Percentiles rank a stretch among this genome's conserved stretches.
Evolutionary conservation across 2,113 vertebrate species (phyloP).

Genomic region (Hiodon alosoides): DNA sequence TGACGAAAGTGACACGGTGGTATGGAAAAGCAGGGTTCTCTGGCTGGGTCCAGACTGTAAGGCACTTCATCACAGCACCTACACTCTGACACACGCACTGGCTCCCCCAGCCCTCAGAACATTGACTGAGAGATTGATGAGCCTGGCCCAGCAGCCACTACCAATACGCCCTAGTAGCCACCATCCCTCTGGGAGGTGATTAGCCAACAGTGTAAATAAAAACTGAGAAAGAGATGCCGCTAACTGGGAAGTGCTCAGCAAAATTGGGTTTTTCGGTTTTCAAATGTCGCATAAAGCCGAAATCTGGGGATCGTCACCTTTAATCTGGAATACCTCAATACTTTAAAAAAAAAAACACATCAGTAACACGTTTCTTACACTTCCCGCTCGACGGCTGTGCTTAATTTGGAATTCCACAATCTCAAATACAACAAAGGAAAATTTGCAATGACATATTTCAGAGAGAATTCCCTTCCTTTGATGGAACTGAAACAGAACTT

Average conservation of each 20-base stretch:
- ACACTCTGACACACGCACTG: slow-evolving; percentile 20
- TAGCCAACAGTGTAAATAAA: slow-evolving; percentile 20
- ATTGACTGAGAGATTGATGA: slow-evolving; percentile 30
- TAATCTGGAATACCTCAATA: no score
- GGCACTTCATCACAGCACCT: slow-evolving; percentile 34
- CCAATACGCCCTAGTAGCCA: slow-evolving; percentile 44
- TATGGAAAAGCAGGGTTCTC: slow-evolving; percentile 23
- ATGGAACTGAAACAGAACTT: no score
- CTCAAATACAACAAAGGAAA: slow-evolving; percentile 4
- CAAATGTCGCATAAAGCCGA: no score
- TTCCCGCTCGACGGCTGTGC: no score
- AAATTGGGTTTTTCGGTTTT: no score
- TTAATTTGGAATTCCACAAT: no score
- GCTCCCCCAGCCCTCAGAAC: slow-evolving; percentile 22
- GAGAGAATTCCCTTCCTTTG: neutral
- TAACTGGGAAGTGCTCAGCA: neutral
- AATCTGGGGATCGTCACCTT: no score
- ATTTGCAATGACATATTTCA: neutral
- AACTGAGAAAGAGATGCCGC: neutral
- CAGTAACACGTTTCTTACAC: no score
- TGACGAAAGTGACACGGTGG: slow-evolving; percentile 29
- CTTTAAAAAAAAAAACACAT: no score
- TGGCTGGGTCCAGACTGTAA: slow-evolving; percentile 16
- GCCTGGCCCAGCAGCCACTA: slow-evolving; percentile 13
- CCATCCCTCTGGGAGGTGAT: slow-evolving; percentile 25